A percentile compares a stretch with the other conserved stretches of the same genome.
These are phyloP conservation scores for Fragum sueziense DNA, from an alignment of 2,888 invertebrate species.

Conservation along the genomic window DNA sequence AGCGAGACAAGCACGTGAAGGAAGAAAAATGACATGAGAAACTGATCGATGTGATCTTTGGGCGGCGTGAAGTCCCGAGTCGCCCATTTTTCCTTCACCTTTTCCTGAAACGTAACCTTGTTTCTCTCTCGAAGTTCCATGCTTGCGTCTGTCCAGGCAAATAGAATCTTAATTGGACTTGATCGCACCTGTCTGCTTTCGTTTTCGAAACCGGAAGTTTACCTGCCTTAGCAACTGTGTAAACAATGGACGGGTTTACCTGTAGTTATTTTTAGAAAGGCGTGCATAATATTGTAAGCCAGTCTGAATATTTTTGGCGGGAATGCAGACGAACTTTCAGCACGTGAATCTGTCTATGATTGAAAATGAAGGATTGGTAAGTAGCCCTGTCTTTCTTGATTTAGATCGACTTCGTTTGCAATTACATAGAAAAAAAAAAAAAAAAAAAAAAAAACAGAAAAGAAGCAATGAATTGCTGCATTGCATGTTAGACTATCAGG, in stretches of 20 bases:
- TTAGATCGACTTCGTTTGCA: too few relatives aligned
- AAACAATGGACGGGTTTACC: conserved; percentile 47
- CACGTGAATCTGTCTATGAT: too few relatives aligned
- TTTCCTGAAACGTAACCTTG: conserved; percentile 66
- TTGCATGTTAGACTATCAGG: too few relatives aligned
- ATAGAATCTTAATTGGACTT: conserved; percentile 11
- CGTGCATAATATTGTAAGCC: neutral
- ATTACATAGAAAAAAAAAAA: too few relatives aligned
- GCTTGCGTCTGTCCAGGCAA: neutral
- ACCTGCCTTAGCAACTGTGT: conserved; percentile 51
- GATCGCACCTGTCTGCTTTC: conserved; percentile 51
- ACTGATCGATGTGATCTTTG: conserved; percentile 54
- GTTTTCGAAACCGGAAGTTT: conserved; percentile 56
- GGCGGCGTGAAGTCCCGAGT: conserved; percentile 67
- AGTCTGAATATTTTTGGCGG: neutral
- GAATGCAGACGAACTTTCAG: conserved; percentile 17
- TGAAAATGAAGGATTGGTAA: too few relatives aligned
- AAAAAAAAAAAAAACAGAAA: too few relatives aligned
- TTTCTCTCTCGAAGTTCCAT: conserved; percentile 67
- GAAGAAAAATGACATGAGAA: conserved; percentile 64
- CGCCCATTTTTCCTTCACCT: conserved; percentile 67
- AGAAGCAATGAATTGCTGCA: too few relatives aligned
- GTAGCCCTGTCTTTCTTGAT: too few relatives aligned
- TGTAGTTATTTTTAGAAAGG: neutral
- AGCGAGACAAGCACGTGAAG: conserved; percentile 62